Evolutionary conservation across 1,140 invertebrate species (phyloP).

Genomic region (Maconellicoccus hirsutus): DNA sequence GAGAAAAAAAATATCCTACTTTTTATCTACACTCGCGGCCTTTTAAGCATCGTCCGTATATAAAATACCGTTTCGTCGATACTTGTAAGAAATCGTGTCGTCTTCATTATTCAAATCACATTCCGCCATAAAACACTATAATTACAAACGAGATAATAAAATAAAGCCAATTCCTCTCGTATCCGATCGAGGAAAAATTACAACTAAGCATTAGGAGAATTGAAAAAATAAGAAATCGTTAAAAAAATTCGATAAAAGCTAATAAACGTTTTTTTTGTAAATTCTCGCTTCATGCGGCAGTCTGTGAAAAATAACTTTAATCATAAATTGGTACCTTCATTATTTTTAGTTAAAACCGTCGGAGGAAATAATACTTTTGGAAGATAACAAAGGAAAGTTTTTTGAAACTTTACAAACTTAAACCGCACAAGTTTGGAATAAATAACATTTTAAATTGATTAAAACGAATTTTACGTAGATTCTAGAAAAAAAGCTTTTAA

Average conservation of each 20-base stretch:
- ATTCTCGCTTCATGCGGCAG: neutral
- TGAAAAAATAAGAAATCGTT: neutral
- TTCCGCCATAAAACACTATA: neutral
- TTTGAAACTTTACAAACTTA: slow-evolving; percentile 9
- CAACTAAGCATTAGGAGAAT: neutral
- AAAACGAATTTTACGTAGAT: slow-evolving; percentile 9
- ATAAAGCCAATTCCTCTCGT: no score
- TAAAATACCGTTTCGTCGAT: no score
- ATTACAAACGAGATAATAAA: neutral
- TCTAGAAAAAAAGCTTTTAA: slow-evolving; percentile 5
- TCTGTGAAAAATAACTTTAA: slow-evolving; percentile 4
- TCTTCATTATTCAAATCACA: neutral
- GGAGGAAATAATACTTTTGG: neutral
- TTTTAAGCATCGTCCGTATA: no score
- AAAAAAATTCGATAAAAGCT: slow-evolving; percentile 3
- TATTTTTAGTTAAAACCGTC: slow-evolving; percentile 9
- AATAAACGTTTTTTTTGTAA: neutral
- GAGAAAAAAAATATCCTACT: no score
- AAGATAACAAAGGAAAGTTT: slow-evolving; percentile 9
- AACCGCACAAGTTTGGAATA: slow-evolving; percentile 3
- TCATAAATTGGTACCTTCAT: slow-evolving; percentile 9
- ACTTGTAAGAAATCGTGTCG: no score
- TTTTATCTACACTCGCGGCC: no score
- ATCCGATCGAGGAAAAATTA: no score
- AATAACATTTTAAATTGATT: slow-evolving; percentile 10